A percentile compares a stretch with the other conserved stretches of the same genome.
phyloP scores from a whole-genome alignment of 2,797 vertebrate species.

The Chaetophractus vellerosus region DNA sequence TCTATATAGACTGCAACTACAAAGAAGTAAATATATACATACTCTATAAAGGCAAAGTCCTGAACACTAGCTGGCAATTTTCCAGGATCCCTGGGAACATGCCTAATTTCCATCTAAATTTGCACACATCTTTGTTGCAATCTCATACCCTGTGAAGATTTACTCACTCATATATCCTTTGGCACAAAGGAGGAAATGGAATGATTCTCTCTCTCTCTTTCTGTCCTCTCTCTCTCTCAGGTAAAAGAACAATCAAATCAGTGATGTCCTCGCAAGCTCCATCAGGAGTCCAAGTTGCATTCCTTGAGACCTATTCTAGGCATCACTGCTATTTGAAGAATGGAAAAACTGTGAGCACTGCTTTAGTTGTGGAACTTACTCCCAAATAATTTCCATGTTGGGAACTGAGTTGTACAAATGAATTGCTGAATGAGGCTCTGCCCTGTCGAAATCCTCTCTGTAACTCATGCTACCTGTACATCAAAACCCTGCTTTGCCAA shows the following conservation, averaged over 20 bases:
- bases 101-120: slow-evolving; percentile 90
- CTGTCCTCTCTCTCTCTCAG: background rate
- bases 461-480: slow-evolving; percentile 61
- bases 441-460: background rate
- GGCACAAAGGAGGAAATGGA: slow-evolving; percentile 69
- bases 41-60: slow-evolving; percentile 83
- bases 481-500: slow-evolving; percentile 49
- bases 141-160: slow-evolving; percentile 84
- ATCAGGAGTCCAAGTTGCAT: slow-evolving; percentile 51
- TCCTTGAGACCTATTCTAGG: slow-evolving; percentile 42
- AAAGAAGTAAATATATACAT: slow-evolving; percentile 85
- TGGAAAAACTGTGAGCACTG: slow-evolving; percentile 22
- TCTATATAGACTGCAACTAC: slow-evolving; percentile 80
- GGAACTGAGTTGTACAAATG: slow-evolving; percentile 59
- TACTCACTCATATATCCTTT: slow-evolving; percentile 81
- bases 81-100: slow-evolving; percentile 86
- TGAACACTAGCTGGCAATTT: slow-evolving; percentile 84
- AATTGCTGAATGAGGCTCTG: slow-evolving; percentile 32
- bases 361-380: slow-evolving; percentile 59
- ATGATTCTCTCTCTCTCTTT: background rate
- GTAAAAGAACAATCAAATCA: background rate
- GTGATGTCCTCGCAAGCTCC: background rate
- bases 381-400: slow-evolving; percentile 44
- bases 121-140: slow-evolving; percentile 88
- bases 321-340: slow-evolving; percentile 67